phyloP scores from a whole-genome alignment of 2,113 vertebrate species.

The Carlito syrichta region DNA sequence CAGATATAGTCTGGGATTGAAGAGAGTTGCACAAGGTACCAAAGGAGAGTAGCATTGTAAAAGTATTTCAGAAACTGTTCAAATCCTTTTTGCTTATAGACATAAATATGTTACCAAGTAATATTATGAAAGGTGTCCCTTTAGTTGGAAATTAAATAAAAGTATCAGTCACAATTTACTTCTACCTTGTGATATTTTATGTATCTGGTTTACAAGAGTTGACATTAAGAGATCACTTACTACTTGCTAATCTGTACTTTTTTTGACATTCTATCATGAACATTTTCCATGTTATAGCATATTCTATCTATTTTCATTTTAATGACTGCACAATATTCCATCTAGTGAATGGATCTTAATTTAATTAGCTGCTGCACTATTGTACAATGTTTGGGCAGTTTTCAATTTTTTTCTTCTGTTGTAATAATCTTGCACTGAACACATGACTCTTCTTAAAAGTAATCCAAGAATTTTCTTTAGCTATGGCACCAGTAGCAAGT shows the following conservation, averaged over 20 bases:
- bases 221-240: not conserved
- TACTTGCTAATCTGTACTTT: not conserved
- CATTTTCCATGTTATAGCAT: not conserved
- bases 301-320: constrained; percentile 1
- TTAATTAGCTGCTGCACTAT: not conserved
- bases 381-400: not conserved
- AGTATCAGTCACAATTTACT: not conserved
- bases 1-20: not conserved
- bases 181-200: not conserved
- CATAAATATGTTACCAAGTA: not conserved
- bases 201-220: not conserved
- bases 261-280: constrained; percentile 5
- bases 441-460: not conserved
- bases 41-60: not conserved
- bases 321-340: not conserved
- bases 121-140: not conserved
- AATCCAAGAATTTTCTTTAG: not conserved
- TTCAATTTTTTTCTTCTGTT: not conserved
- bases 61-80: not conserved
- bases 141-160: not conserved
- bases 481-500: not conserved
- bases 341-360: not conserved
- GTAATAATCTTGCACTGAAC: not conserved
- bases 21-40: not conserved
- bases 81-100: not conserved